Evolutionary conservation across 2,888 invertebrate genomes (phyloP).

Genomic region (Ditylenchus weischeri): DNA sequence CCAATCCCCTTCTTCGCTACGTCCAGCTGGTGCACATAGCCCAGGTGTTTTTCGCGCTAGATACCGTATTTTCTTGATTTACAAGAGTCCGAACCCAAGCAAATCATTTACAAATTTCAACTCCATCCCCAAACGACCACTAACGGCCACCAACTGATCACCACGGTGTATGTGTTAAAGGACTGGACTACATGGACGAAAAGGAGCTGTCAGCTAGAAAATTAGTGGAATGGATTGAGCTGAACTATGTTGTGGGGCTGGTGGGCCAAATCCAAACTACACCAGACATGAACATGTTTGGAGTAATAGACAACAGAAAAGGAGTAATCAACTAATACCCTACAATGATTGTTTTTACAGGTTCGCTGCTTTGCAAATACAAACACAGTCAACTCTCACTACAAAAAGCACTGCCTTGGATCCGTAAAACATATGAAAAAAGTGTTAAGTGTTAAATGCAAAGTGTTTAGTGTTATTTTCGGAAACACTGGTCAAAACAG

Average conservation of each 20-base stretch:
- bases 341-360: slow-evolving; percentile 93
- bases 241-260: slow-evolving; percentile 79
- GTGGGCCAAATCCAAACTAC: slow-evolving; percentile 79
- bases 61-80: slow-evolving; percentile 5
- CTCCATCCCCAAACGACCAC: neutral
- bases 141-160: too few relatives aligned
- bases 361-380: slow-evolving; percentile 72
- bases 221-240: slow-evolving; percentile 88
- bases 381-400: too few relatives aligned
- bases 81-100: neutral
- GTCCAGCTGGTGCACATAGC: slow-evolving; percentile 23
- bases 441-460: too few relatives aligned
- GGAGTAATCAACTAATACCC: slow-evolving; percentile 88
- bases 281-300: slow-evolving; percentile 69
- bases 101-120: neutral
- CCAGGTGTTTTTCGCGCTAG: too few relatives aligned
- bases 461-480: too few relatives aligned
- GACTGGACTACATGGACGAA: slow-evolving; percentile 77
- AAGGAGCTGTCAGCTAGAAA: slow-evolving; percentile 14
- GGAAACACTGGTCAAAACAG: too few relatives aligned
- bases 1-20: neutral
- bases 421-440: too few relatives aligned
- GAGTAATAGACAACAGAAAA: slow-evolving; percentile 85
- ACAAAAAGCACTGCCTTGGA: too few relatives aligned
- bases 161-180: slow-evolving; percentile 75